phyloP scores from a whole-genome alignment of 2,797 vertebrate genomes.

The Rhincodon typus region DNA sequence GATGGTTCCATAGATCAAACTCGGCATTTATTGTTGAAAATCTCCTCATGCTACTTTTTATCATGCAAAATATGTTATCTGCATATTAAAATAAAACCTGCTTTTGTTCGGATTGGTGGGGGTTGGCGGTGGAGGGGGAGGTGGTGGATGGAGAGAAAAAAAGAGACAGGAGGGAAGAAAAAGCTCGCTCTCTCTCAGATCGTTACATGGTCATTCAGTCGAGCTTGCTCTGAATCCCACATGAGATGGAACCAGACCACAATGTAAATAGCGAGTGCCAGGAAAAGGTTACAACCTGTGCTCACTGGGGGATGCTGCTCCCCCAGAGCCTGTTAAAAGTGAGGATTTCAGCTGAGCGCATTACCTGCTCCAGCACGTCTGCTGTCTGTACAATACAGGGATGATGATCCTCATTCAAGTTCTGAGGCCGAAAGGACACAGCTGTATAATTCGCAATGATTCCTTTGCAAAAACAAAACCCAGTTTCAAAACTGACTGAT shows the following conservation, averaged over 20 bases:
- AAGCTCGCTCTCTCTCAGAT: neutral
- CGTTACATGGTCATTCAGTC: neutral
- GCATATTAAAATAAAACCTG: neutral
- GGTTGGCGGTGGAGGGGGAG: neutral
- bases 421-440: slow-evolving; percentile 5
- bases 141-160: too few relatives aligned
- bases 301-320: neutral
- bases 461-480: neutral
- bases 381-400: neutral
- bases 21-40: neutral
- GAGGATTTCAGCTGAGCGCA: neutral
- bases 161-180: too few relatives aligned
- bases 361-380: neutral
- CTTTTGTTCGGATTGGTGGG: neutral
- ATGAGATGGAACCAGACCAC: neutral
- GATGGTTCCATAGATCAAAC: neutral
- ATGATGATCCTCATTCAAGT: neutral
- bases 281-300: neutral
- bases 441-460: neutral
- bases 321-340: neutral
- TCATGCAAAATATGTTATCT: neutral
- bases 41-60: neutral
- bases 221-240: neutral
- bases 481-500: neutral
- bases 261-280: neutral